Percentiles rank a stretch among this genome's conserved stretches.
Conservation (phyloP, 2,797 vertebrate genomes). For the Pitangus sulphuratus region DNA sequence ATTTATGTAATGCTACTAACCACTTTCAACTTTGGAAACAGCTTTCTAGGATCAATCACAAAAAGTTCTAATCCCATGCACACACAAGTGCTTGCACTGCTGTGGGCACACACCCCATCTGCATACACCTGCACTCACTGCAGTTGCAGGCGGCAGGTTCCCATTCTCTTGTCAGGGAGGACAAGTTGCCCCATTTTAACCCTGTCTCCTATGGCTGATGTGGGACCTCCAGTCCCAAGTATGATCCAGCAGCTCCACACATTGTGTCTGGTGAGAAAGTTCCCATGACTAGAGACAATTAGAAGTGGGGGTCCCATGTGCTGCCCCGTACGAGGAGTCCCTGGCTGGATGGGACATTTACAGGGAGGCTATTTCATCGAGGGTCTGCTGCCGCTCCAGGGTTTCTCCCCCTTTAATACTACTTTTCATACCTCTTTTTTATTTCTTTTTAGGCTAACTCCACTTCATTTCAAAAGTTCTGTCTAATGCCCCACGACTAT, state of each 20-base stretch:
- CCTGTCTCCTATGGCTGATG: neutral
- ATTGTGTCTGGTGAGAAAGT: neutral
- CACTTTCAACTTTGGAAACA: neutral
- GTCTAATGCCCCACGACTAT: neutral
- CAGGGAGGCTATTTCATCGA: rapidly evolving
- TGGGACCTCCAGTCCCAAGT: rapidly evolving
- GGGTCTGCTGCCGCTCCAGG: neutral
- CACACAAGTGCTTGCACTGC: rapidly evolving
- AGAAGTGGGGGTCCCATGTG: rapidly evolving
- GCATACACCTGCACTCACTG: neutral
- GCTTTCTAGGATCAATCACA: neutral
- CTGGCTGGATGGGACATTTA: rapidly evolving
- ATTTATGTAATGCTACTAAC: neutral
- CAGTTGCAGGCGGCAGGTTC: neutral
- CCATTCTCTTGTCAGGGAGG: neutral
- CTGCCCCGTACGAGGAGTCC: neutral
- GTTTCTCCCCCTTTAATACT: neutral
- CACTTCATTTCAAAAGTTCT: neutral
- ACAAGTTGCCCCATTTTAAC: rapidly evolving
- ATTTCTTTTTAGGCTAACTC: neutral
- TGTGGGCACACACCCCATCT: rapidly evolving
- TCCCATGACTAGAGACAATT: rapidly evolving
- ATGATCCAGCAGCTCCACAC: neutral
- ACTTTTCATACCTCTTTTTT: neutral
- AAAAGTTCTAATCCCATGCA: neutral